phyloP scores from a whole-genome alignment of 2,113 vertebrate species.

The Phrynosoma blainvillii region DNA sequence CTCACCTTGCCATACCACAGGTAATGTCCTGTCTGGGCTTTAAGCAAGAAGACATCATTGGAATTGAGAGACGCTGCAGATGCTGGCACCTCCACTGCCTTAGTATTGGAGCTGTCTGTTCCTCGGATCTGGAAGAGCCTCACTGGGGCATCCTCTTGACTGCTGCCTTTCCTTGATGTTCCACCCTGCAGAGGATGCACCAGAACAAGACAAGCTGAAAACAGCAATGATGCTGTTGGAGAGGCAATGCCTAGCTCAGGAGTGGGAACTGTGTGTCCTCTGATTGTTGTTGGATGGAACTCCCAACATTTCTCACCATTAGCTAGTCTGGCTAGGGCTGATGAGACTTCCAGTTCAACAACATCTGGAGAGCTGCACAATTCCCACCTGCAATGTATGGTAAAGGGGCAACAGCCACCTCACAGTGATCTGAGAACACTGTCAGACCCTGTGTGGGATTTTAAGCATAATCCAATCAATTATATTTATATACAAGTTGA shows the following conservation, averaged over 20 bases:
- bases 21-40: constrained; percentile 74
- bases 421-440: too few relatives aligned
- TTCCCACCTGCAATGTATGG: too few relatives aligned
- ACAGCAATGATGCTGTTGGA: neutral
- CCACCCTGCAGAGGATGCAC: constrained; percentile 77
- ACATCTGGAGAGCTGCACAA: too few relatives aligned
- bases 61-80: constrained; percentile 85
- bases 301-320: neutral
- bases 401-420: too few relatives aligned
- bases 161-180: constrained; percentile 80
- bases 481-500: too few relatives aligned
- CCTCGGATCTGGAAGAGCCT: constrained; percentile 88
- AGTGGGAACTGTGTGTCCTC: too few relatives aligned
- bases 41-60: constrained; percentile 88
- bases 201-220: neutral
- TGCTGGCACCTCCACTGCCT: constrained; percentile 73
- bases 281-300: neutral
- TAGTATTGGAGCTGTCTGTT: constrained; percentile 80
- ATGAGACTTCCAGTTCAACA: too few relatives aligned
- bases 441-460: too few relatives aligned
- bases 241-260: neutral
- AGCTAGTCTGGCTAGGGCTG: too few relatives aligned
- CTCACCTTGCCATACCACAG: constrained; percentile 92
- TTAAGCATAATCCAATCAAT: too few relatives aligned
- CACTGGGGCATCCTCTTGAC: constrained; percentile 78